Base-by-base conservation (phyloP, 2,113 vertebrate species). In the Cyprinus carpio region DNA sequence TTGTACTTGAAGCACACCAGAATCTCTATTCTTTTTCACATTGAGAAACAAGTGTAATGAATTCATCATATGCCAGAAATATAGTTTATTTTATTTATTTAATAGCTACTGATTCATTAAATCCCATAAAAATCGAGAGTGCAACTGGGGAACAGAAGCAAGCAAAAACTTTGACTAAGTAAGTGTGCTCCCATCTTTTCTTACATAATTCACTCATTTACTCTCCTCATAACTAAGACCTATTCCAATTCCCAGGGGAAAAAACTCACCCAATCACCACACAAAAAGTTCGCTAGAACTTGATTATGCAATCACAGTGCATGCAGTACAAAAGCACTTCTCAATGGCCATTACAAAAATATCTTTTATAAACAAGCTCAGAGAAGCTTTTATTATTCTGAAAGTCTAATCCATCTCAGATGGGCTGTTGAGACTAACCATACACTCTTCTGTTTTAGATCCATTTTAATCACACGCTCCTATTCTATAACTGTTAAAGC, bases 301-400 rank as follows among this genome's bases (percentile, higher is more conserved):
- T 78, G 5, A 78, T 78, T 58, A 78, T 78, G 20, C 49, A 58
- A 15, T 58, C 75, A 58, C 49, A 78, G 29, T 58, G 31, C 29
- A 18, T 31, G 15, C 27, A 77, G 29, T 34, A 9, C 31, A 18
- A 69, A 15, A 69, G 29, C 7, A 34, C 29, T 69, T 34, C 31
- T 69, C 65, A 34, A 18, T 20, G 16, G 31, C 65, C 65, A 37
- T 69, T 69, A 34, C 65, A 58, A 34, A 13, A 23, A 58, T 27
- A 49, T 56, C 75, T 78, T 78, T 56, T 12, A 56, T 58, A 58
- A 34, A 46, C 29, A 67, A 34, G 15, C 64, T 67, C 29, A 67
- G 16, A 34, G 64, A 67, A 67, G 29, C 15, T 67, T 67, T 67
- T 34, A 67, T 34, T 67, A 67, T 31, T 67, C 64, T 67, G 29